phyloP scores from a whole-genome alignment of 2,888 invertebrate genomes.

The Phanerotoma sp. region DNA sequence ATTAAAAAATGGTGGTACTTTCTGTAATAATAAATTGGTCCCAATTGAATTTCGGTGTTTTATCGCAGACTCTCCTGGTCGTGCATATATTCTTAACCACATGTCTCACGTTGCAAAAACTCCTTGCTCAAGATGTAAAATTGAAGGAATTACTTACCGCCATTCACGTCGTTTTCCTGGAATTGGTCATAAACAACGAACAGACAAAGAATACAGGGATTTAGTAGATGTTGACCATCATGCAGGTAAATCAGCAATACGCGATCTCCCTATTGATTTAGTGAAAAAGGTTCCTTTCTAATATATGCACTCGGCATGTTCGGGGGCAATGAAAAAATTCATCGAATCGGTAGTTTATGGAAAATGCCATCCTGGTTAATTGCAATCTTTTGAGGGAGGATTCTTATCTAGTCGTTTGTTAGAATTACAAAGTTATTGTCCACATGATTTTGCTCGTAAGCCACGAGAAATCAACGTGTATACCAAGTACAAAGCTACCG shows the following conservation, averaged over 20 bases:
- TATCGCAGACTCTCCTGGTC: too few relatives aligned
- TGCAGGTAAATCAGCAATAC: not conserved
- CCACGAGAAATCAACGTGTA: not conserved
- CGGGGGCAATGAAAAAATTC: conserved; percentile 9
- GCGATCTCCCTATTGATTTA: conserved; percentile 1
- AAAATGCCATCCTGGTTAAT: not conserved
- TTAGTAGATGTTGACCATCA: not conserved
- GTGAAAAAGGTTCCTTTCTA: conserved; percentile 14
- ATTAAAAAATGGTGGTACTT: too few relatives aligned
- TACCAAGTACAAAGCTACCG: conserved; percentile 4
- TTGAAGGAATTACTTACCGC: not conserved
- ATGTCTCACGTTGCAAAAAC: not conserved
- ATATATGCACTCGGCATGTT: conserved; percentile 16
- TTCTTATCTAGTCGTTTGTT: not conserved
- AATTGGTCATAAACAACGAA: not conserved
- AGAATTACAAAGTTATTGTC: not conserved
- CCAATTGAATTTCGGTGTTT: too few relatives aligned
- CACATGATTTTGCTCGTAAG: conserved; percentile 3
- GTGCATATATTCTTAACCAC: too few relatives aligned
- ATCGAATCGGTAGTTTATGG: not conserved
- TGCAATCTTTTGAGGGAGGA: not conserved
- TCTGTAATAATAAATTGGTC: too few relatives aligned
- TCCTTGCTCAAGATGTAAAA: not conserved
- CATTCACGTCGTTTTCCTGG: not conserved
- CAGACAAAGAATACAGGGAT: not conserved